Evolutionary conservation across 2,113 vertebrate genomes (phyloP).

Genomic region (Eleginops maclovinus): DNA sequence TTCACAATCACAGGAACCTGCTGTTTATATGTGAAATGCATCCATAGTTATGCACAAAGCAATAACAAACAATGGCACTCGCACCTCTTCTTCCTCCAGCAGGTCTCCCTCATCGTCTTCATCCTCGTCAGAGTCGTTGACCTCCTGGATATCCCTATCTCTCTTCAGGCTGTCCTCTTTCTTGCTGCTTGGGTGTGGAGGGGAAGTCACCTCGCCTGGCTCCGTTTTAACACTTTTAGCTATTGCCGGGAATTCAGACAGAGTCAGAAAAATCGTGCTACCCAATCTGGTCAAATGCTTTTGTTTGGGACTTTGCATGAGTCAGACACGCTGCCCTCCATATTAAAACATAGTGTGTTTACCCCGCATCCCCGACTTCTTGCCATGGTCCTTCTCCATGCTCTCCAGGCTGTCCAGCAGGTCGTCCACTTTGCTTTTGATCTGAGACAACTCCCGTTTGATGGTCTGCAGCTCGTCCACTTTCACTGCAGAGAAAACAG

Average conservation of each 20-base stretch:
- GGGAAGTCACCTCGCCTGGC: constrained; percentile 78
- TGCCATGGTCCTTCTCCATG: constrained; percentile 91
- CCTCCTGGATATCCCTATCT: constrained; percentile 80
- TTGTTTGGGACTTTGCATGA: neutral
- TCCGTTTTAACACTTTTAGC: constrained; percentile 84
- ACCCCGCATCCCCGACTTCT: constrained; percentile 77
- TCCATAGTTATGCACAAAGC: neutral
- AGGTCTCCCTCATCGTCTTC: constrained; percentile 80
- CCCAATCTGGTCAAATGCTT: neutral
- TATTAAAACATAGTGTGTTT: neutral
- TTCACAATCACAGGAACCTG: neutral
- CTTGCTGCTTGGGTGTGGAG: constrained; percentile 76
- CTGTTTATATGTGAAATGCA: neutral
- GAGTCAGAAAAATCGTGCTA: neutral
- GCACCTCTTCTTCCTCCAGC: constrained; percentile 85
- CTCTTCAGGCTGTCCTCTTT: constrained; percentile 86
- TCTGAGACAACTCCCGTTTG: constrained; percentile 78
- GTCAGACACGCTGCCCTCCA: neutral
- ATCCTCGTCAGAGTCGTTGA: constrained; percentile 89
- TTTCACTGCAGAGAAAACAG: constrained; percentile 57
- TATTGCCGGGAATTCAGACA: constrained; percentile 57
- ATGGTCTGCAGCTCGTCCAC: constrained; percentile 80
- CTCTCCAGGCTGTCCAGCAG: constrained; percentile 84
- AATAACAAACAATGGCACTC: neutral
- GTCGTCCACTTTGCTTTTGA: constrained; percentile 80